These are phyloP conservation scores for Ameiurus melas DNA, from an alignment of 2,113 vertebrate species.

Conservation along the genomic window DNA sequence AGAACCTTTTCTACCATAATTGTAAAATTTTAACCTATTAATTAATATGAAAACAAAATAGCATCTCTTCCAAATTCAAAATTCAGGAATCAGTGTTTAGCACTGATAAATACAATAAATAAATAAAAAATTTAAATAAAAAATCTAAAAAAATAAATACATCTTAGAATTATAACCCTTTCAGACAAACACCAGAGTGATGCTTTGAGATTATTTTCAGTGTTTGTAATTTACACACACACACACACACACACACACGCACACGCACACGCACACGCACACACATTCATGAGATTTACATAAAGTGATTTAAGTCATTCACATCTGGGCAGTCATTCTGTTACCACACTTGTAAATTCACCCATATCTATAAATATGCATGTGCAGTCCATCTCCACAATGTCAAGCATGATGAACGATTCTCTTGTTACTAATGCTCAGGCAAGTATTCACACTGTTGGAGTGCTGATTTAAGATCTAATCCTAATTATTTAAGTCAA, in stretches of 20 bases:
- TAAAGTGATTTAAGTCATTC: neutral
- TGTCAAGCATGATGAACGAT: slow-evolving; percentile 22
- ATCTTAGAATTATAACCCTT: neutral
- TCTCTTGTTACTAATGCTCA: slow-evolving; percentile 9
- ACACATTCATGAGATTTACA: neutral
- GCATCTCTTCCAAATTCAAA: neutral
- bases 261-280: neutral
- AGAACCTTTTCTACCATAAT: too few relatives aligned
- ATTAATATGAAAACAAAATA: neutral
- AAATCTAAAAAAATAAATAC: neutral
- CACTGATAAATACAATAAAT: too few relatives aligned
- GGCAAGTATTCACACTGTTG: neutral
- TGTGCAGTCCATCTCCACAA: slow-evolving; percentile 17
- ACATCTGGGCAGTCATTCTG: neutral
- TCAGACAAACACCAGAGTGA: neutral
- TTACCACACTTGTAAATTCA: neutral
- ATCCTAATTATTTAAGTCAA: neutral
- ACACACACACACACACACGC: neutral
- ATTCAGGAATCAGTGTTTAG: neutral
- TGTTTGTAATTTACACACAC: neutral
- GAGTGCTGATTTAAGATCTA: slow-evolving; percentile 10
- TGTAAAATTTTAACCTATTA: too few relatives aligned
- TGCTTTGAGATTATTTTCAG: neutral
- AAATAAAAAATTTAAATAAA: too few relatives aligned
- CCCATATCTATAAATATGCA: slow-evolving; percentile 3